These are phyloP conservation scores for Amphiura filiformis DNA, from an alignment of 35 echinoderm and acorn worm species.

Conservation along the genomic window DNA sequence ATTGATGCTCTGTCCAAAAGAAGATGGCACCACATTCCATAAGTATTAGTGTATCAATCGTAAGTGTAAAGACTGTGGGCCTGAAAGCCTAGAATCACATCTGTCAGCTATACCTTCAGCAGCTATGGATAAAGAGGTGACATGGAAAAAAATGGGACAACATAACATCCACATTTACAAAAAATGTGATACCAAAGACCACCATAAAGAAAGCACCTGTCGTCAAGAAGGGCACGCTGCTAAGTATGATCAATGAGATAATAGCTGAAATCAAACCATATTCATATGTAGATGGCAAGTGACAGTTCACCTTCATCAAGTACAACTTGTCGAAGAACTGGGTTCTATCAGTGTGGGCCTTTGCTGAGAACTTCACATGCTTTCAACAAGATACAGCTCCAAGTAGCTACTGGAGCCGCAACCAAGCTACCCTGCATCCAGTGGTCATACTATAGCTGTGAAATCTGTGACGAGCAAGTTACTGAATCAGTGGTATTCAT, in stretches of 20 bases:
- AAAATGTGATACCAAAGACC: not conserved
- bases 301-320: not conserved
- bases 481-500: not conserved
- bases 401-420: not conserved
- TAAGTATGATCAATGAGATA: not conserved
- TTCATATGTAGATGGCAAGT: not conserved
- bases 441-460: too few relatives aligned
- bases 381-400: not conserved
- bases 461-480: not conserved
- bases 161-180: not conserved
- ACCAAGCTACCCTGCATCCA: not conserved
- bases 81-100: not conserved
- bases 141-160: not conserved
- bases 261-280: not conserved
- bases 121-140: not conserved
- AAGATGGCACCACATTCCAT: not conserved
- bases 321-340: not conserved
- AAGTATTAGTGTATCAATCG: not conserved
- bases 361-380: not conserved
- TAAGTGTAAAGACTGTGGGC: not conserved
- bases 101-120: not conserved
- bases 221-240: not conserved
- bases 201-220: not conserved
- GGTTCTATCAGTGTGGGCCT: not conserved
- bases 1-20: not conserved